Evolutionary conservation across 2,113 vertebrate species (phyloP), one percentile per base, ranked within the genome.

Genomic region (Chauna torquata): DNA sequence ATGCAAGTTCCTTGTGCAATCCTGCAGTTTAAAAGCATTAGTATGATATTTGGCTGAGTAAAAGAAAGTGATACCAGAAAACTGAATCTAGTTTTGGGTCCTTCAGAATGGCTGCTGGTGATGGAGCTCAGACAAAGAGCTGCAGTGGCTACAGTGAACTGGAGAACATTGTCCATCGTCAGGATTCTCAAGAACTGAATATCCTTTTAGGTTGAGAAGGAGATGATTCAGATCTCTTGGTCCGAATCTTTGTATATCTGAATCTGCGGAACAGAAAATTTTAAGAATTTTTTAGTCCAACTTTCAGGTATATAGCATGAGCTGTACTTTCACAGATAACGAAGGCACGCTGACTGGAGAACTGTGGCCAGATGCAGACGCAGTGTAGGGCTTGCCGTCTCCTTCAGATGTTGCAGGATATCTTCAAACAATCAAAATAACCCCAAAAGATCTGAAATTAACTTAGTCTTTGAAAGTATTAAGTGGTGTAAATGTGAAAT

Each of bases 21-120:
- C 72, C 42, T 90, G 55, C 52, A 68, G 82, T 93, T 94, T 89
- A 83, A 92, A 92, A 91, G 61, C 77, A 81, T 88, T 86, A 75
- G 61, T 94, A 18, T 59, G 50, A 34, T 90, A 82, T 70, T 95
- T 90, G 82, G 15, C 72, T 79, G 72, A 70, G 34, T 71, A 84
- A 95, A 93, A 90, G 72, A 92, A 95, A 91, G 55, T 20, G 54
- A 62, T 93, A 55, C 59, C 42, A 47, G 86, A 78, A 86, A 71
- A 85, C 36, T 34, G 40, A 75, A 36, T 71, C 59, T 91, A 58
- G 23, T 47, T 82, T 95, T 91, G 55, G 30, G 40, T 88, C 49
- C 66, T 17, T 85, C 45, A 57, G 58, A 87, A 74, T 52, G 49
- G 42, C 45, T 72, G 17, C 22, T 54, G 30, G 66, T 90, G 82